Conservation (phyloP, 2,797 vertebrate genomes). For the Coendou prehensilis region DNA sequence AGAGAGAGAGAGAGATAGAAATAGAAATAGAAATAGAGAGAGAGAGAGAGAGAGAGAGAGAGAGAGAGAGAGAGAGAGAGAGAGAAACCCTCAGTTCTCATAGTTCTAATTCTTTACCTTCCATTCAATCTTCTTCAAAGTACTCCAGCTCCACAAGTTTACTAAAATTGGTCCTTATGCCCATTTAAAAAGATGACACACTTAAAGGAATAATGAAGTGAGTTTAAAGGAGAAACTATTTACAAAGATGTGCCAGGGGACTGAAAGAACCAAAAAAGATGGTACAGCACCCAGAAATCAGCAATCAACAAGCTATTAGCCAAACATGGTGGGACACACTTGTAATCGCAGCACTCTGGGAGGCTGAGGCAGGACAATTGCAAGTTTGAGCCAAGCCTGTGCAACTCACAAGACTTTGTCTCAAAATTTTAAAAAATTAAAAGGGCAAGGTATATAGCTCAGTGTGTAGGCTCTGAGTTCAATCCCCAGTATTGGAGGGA, state of each 20-base stretch:
- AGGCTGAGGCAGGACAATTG: not conserved
- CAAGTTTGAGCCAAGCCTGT: not conserved
- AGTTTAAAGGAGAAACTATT: not conserved
- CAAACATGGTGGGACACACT: not conserved
- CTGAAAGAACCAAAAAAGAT: not conserved
- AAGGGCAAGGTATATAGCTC: not conserved
- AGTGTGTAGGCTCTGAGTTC: not conserved
- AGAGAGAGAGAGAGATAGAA: no score
- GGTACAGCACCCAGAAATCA: not conserved
- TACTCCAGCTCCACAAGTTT: not conserved
- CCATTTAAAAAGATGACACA: not conserved
- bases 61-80: no score
- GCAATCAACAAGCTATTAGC: not conserved
- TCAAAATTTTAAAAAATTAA: not conserved
- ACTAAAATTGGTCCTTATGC: not conserved
- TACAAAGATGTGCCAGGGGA: not conserved
- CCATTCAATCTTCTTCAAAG: conserved; percentile 11
- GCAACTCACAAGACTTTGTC: not conserved
- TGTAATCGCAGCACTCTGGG: not conserved
- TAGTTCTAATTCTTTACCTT: conserved; percentile 15
- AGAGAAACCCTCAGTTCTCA: not conserved
- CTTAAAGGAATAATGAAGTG: not conserved
- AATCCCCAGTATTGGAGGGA: not conserved
- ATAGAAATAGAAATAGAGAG: no score
- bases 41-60: no score